These are phyloP conservation scores for Oreamnos americanus DNA, from an alignment of 2,113 vertebrate species.

Conservation along the genomic window DNA sequence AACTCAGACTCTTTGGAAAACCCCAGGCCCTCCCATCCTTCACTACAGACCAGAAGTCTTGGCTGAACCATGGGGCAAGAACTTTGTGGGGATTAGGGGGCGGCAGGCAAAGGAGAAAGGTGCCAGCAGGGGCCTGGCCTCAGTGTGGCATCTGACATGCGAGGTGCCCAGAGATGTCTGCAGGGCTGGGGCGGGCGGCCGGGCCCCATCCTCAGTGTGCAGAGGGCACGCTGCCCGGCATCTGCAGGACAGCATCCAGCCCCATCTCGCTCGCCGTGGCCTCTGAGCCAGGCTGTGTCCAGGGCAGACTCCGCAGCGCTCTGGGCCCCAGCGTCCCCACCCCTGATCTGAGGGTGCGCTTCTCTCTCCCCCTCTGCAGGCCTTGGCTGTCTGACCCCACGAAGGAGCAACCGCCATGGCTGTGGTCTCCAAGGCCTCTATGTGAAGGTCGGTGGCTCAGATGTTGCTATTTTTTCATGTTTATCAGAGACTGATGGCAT, in stretches of 20 bases:
- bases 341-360: accelerated
- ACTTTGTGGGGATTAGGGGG: not conserved
- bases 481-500: not conserved
- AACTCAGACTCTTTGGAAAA: slow-evolving; percentile 17
- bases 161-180: not conserved
- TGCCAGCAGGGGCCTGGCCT: not conserved
- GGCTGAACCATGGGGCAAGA: not conserved
- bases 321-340: accelerated
- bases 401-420: not conserved
- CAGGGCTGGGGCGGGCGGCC: accelerated
- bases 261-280: accelerated
- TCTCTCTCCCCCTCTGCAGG: not conserved
- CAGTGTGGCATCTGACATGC: accelerated
- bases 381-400: not conserved
- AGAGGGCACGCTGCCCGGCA: not conserved
- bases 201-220: not conserved
- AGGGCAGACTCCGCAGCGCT: too few relatives aligned
- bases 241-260: not conserved
- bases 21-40: not conserved
- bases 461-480: slow-evolving; percentile 49
- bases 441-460: slow-evolving; percentile 13
- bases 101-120: not conserved
- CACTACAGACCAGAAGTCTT: slow-evolving; percentile 31
- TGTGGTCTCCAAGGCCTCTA: not conserved
- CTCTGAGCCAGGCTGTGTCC: not conserved